Base-by-base conservation (phyloP, 1,140 invertebrate species). In the Brachionus sp. region DNA sequence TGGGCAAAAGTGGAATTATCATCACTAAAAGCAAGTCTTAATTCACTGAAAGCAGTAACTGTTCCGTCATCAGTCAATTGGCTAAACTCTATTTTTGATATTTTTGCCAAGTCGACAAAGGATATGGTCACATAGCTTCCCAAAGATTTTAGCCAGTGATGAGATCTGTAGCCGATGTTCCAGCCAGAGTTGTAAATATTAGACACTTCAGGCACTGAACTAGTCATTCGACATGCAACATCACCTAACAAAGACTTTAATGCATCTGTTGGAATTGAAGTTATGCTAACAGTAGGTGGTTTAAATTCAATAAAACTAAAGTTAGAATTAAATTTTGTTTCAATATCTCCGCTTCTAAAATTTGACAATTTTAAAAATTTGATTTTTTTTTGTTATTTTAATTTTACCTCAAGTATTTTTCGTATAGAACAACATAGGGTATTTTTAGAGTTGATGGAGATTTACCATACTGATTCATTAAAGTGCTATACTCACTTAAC, bases 131-230 rank as follows among this genome's bases (percentile, higher is more conserved):
- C 13, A 68, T 33, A 82, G 35, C 19, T 66, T 23, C 37, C 16
- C 13, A 33, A 5, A 0, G 62, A 82, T 35, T 25, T 44, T 12
- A 82, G n/a, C 78, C 78, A 82, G 10, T 70, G 39, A 53, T 44
- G n/a, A 7, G 78, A 82, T 66, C 78, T 33, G 16, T 82, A 82
- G 7, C 78, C 78, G 9, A 53, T 16, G 42, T 66, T 64, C 78
- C 78, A 82, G 6, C 57, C 78, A 42, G 35, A 33, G 6, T n/a
- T 66, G 12, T 39, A 70, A 7, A 19, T 19, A 37, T 37, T 70
- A 5, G n/a, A 2, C 29, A 7, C 29, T 70, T 70, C 66, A 16
- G 66, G 62, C n/a, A 66, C 66, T 1, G 66, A 70, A 3, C 29
- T 35, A 29, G 66, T 37, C n/a, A 70, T 70, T 70, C 66, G 35